Percentiles rank a stretch among this genome's conserved stretches.
phyloP scores from a whole-genome alignment of 2,113 vertebrate species.

The Heterotilapia buettikoferi region DNA sequence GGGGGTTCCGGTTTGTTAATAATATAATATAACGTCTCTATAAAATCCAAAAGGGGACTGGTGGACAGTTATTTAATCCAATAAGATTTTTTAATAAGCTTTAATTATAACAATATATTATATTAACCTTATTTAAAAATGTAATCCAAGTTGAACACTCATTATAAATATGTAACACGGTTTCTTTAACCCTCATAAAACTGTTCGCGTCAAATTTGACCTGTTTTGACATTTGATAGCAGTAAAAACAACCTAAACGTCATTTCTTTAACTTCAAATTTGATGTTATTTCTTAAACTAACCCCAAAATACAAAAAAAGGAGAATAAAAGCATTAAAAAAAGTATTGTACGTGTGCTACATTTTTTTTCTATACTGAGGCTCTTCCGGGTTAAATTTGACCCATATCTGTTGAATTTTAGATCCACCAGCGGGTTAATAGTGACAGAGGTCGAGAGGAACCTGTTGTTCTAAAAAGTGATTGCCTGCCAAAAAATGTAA shows the following conservation, averaged over 20 bases:
- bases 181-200: not conserved
- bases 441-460: not conserved
- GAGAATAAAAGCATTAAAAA: not conserved
- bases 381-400: not conserved
- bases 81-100: not conserved
- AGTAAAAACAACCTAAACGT: not conserved
- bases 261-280: not conserved
- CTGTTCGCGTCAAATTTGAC: not conserved
- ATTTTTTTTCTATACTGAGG: not conserved
- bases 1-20: not conserved
- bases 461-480: not conserved
- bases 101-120: not conserved
- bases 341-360: not conserved
- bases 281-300: not conserved
- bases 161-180: not conserved
- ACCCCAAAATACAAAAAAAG: not conserved
- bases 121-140: not conserved
- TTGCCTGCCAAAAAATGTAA: not conserved
- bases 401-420: not conserved
- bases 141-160: fast-evolving
- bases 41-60: not conserved
- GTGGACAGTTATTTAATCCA: not conserved
- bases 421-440: not conserved
- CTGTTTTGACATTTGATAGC: not conserved
- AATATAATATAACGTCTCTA: not conserved